phyloP scores from a whole-genome alignment of 1,140 invertebrate genomes.

The Temnothorax curvispinosus region DNA sequence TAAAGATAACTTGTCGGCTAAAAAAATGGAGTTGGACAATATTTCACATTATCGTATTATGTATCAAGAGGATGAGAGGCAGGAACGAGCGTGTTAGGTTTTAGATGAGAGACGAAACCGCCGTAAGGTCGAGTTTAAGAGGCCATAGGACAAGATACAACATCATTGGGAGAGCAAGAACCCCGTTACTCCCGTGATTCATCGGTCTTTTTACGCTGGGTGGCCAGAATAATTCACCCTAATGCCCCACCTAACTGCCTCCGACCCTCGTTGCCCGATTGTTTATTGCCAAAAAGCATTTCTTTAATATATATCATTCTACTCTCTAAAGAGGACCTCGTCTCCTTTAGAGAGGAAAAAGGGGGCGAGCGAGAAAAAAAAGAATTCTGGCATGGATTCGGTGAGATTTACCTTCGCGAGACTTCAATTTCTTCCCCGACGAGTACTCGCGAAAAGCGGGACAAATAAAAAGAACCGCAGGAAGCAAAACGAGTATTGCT shows the following conservation, averaged over 20 bases:
- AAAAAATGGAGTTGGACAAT: not conserved
- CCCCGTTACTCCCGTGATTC: slow-evolving; percentile 82
- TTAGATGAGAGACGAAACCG: slow-evolving; percentile 37
- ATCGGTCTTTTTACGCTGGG: slow-evolving; percentile 82
- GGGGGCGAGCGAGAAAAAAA: slow-evolving; percentile 67
- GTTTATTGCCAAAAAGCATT: slow-evolving; percentile 82
- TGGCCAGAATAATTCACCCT: slow-evolving; percentile 84
- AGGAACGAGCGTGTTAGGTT: slow-evolving; percentile 29
- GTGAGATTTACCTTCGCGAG: slow-evolving; percentile 45
- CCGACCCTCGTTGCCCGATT: slow-evolving; percentile 77
- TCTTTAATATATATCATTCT: slow-evolving; percentile 77
- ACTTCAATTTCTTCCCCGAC: slow-evolving; percentile 50
- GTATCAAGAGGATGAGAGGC: not conserved
- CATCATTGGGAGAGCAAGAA: slow-evolving; percentile 71
- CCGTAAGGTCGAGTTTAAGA: slow-evolving; percentile 65
- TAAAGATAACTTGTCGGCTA: not conserved
- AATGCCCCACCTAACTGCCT: slow-evolving; percentile 84
- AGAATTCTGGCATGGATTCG: slow-evolving; percentile 23
- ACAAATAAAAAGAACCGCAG: slow-evolving; percentile 25
- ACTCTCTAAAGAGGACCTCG: slow-evolving; percentile 56
- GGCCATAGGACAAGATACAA: slow-evolving; percentile 77
- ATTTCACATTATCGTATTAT: not conserved
- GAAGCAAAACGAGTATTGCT: slow-evolving; percentile 32
- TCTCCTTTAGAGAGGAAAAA: slow-evolving; percentile 32
- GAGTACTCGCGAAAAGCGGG: slow-evolving; percentile 34